Evolutionary conservation across 2,888 invertebrate genomes (phyloP).

Genomic region (Drosophila atripex): DNA sequence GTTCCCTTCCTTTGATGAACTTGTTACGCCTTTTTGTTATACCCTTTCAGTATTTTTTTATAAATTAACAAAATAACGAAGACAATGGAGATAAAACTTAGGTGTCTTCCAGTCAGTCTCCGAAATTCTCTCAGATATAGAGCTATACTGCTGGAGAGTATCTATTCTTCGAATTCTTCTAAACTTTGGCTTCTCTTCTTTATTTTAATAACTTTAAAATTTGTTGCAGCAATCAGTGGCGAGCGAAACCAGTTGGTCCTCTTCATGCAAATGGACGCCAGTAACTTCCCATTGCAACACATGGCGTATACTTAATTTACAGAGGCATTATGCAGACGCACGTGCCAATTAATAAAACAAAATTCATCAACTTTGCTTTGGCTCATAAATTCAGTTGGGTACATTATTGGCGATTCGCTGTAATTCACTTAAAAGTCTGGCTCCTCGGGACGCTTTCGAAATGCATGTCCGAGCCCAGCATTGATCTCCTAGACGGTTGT

Average conservation of each 20-base stretch:
- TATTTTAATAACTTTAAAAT: conserved; percentile 76
- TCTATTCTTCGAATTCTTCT: neutral
- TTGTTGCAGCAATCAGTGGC: conserved; percentile 69
- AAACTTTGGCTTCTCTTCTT: conserved; percentile 9
- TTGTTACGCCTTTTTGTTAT: conserved; percentile 48
- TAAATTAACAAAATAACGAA: neutral
- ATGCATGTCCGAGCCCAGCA: conserved; percentile 15
- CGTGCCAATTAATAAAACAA: conserved; percentile 52
- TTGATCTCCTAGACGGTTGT: conserved; percentile 23
- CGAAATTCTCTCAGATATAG: no score
- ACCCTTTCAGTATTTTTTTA: conserved; percentile 1
- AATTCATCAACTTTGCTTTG: conserved; percentile 20
- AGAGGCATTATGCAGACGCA: conserved; percentile 62
- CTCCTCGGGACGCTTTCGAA: conserved; percentile 15
- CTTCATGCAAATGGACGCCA: conserved; percentile 60
- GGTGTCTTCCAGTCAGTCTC: no score
- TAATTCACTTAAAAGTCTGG: conserved; percentile 21
- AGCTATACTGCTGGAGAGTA: conserved; percentile 5
- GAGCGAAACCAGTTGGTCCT: conserved; percentile 32
- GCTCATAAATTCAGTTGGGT: conserved; percentile 16
- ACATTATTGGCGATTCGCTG: conserved; percentile 10
- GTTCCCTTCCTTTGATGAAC: conserved; percentile 55
- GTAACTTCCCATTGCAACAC: conserved; percentile 48
- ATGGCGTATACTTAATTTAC: conserved; percentile 66
- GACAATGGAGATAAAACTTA: no score